A percentile compares a stretch with the other conserved stretches of the same genome.
Evolutionary conservation across 2,888 invertebrate species (phyloP).

Genomic region (Pristionchus arcanus): DNA sequence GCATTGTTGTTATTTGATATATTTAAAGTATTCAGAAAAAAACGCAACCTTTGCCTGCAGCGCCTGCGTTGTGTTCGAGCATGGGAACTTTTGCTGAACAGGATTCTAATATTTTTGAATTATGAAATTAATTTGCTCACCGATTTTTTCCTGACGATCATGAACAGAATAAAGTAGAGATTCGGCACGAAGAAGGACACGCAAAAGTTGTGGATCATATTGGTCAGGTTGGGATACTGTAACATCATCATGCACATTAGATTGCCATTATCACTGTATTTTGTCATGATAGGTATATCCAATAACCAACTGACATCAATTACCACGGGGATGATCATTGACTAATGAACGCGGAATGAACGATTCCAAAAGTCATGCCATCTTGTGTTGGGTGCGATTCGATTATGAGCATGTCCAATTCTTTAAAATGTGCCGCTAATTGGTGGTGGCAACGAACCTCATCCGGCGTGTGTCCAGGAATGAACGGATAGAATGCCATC

Average conservation of each 20-base stretch:
- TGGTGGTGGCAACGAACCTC: not conserved
- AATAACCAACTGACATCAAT: too few species aligned
- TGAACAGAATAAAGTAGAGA: not conserved
- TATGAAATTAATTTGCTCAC: not conserved
- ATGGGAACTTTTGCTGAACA: not conserved
- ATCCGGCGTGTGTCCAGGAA: conserved; percentile 15
- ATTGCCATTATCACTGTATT: too few species aligned
- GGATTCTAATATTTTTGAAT: not conserved
- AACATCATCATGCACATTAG: too few species aligned
- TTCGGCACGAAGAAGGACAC: conserved; percentile 14
- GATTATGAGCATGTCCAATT: too few species aligned
- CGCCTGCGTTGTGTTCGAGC: not conserved
- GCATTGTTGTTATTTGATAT: too few species aligned
- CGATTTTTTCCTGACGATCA: not conserved
- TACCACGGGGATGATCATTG: too few species aligned
- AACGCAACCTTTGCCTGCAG: conserved; percentile 8
- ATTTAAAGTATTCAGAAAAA: too few species aligned
- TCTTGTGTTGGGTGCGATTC: too few species aligned
- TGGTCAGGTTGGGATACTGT: conserved; percentile 16
- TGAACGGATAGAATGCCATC: conserved; percentile 16
- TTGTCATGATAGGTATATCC: too few species aligned
- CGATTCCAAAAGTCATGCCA: too few species aligned
- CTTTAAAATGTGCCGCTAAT: too few species aligned
- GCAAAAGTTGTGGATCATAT: conserved; percentile 25
- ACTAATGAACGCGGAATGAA: too few species aligned